These are phyloP conservation scores for Metopolophium dirhodum DNA, from an alignment of 1,140 invertebrate genomes.

Conservation along the genomic window DNA sequence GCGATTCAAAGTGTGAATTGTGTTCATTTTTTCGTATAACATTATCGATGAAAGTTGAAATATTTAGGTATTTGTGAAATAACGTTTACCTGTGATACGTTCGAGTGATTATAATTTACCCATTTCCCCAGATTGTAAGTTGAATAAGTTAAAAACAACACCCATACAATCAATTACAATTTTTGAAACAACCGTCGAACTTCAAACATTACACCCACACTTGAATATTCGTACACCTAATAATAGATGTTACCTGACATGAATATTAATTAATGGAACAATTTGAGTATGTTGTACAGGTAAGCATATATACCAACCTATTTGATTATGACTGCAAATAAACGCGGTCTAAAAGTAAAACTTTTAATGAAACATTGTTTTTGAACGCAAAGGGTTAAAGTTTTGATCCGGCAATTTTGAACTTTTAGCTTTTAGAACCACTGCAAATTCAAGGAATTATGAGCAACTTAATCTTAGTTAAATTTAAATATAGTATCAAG, in stretches of 20 bases:
- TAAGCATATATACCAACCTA: neutral
- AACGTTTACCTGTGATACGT: neutral
- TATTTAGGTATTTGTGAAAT: neutral
- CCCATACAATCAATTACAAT: neutral
- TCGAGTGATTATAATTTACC: neutral
- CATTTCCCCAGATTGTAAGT: neutral
- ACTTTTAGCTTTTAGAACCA: constrained; percentile 19
- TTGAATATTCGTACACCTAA: neutral
- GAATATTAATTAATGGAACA: neutral
- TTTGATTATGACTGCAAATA: neutral
- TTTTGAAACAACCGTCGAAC: neutral
- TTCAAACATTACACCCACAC: neutral
- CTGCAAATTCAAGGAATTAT: neutral
- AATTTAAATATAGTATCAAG: constrained; percentile 25
- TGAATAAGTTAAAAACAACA: neutral
- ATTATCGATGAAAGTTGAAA: neutral
- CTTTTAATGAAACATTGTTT: constrained; percentile 34
- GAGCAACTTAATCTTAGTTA: constrained; percentile 16
- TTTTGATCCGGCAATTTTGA: constrained; percentile 6
- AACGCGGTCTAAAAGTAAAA: neutral
- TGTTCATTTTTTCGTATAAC: neutral
- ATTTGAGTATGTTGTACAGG: neutral
- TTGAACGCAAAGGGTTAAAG: neutral
- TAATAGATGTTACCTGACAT: neutral
- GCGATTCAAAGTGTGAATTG: neutral